These are phyloP conservation scores for Helarctos malayanus DNA, from an alignment of 2,797 vertebrate species.

Conservation along the genomic window DNA sequence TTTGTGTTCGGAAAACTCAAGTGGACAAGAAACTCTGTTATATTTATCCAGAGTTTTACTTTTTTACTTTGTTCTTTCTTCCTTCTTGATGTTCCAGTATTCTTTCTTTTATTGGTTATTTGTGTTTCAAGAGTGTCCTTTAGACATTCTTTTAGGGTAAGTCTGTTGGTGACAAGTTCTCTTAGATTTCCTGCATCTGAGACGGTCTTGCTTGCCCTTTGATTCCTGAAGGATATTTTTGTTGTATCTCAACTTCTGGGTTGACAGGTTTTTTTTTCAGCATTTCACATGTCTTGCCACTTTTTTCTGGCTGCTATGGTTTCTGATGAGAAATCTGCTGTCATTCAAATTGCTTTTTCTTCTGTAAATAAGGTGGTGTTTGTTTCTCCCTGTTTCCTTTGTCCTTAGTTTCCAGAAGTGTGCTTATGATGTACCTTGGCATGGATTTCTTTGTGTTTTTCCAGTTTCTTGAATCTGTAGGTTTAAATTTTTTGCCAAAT, in stretches of 20 bases:
- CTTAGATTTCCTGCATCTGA: not conserved
- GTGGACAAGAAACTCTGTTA: not conserved
- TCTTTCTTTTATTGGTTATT: not conserved
- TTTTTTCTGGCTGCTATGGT: not conserved
- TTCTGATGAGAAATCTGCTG: not conserved
- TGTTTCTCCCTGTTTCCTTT: not conserved
- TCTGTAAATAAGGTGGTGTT: not conserved
- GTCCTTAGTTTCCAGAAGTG: not conserved
- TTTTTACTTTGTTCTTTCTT: not conserved
- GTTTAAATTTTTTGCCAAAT: not conserved
- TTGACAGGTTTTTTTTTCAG: not conserved
- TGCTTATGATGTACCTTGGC: not conserved
- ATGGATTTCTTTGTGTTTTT: not conserved
- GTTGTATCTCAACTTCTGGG: not conserved
- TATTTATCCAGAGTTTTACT: not conserved
- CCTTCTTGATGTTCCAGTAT: not conserved
- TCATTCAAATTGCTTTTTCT: not conserved
- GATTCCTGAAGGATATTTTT: not conserved
- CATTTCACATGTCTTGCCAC: fast-evolving
- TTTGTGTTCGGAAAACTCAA: not conserved
- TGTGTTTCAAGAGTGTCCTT: not conserved
- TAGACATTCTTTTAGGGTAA: not conserved
- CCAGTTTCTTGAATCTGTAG: not conserved
- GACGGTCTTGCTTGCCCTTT: not conserved
- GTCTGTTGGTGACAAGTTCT: not conserved